Percentiles rank a stretch among this genome's conserved stretches.
These are phyloP conservation scores for Eumeta japonica DNA, from an alignment of 1,140 invertebrate genomes.

Conservation along the genomic window DNA sequence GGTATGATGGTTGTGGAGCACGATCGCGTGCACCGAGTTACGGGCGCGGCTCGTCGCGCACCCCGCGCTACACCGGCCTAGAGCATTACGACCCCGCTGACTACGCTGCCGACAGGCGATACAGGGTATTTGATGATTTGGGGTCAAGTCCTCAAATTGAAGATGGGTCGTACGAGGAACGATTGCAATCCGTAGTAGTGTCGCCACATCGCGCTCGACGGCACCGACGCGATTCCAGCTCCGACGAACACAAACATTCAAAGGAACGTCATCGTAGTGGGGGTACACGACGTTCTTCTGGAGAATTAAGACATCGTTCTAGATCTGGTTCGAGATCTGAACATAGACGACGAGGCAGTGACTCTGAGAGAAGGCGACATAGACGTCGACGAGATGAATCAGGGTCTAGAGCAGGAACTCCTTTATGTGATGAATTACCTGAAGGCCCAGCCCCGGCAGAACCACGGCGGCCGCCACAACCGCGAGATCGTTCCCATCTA, in stretches of 20 bases:
- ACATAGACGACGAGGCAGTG: conserved; percentile 16
- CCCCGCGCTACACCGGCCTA: conserved; percentile 37
- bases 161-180: conserved; percentile 38
- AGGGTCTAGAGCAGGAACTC: conserved; percentile 71
- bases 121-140: conserved; percentile 45
- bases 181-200: conserved; percentile 45
- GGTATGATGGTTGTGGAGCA: conserved; percentile 37
- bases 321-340: conserved; percentile 34
- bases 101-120: conserved; percentile 49
- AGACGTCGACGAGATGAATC: conserved; percentile 31
- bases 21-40: conserved; percentile 43
- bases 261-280: conserved; percentile 46
- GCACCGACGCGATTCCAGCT: conserved; percentile 44
- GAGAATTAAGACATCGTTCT: conserved; percentile 17
- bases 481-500: conserved; percentile 58
- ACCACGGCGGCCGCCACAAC: conserved; percentile 60
- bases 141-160: conserved; percentile 45
- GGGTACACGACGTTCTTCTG: conserved; percentile 16
- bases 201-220: conserved; percentile 41
- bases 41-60: conserved; percentile 35
- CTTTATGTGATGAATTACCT: conserved; percentile 78
- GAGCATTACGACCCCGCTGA: conserved; percentile 48
- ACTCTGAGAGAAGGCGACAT: conserved; percentile 25
- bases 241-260: conserved; percentile 45
- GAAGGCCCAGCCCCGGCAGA: conserved; percentile 72